phyloP scores from a whole-genome alignment of 35 echinoderm and acorn worm species.

The Strongylocentrotus purpuratus region DNA sequence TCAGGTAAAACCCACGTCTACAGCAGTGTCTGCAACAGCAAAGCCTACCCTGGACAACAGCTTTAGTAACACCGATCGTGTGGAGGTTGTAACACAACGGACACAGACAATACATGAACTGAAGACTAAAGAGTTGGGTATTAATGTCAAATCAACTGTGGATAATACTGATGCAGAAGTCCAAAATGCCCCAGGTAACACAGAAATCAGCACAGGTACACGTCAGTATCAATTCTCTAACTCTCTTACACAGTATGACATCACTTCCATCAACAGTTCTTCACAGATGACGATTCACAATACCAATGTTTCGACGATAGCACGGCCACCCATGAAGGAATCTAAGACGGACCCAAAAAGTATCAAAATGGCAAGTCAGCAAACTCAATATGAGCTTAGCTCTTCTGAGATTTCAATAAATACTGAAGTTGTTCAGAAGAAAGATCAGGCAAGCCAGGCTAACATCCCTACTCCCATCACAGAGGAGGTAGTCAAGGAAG shows the following conservation, averaged over 20 bases:
- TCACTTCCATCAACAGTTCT: background rate
- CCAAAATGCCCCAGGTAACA: background rate
- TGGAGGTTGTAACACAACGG: background rate
- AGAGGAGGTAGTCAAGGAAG: background rate
- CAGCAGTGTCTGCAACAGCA: background rate
- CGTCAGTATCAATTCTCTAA: background rate
- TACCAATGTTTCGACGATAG: background rate
- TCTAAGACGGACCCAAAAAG: background rate
- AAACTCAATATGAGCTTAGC: constrained; percentile 2
- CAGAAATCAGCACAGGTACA: background rate
- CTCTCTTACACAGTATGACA: background rate
- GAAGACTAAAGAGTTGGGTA: background rate
- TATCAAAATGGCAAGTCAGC: background rate
- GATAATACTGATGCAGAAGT: constrained; percentile 4
- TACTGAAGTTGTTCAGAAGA: constrained; percentile 12
- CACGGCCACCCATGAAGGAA: background rate
- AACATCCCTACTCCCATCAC: background rate
- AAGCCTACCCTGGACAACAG: background rate
- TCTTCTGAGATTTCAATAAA: constrained; percentile 22
- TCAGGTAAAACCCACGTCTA: constrained; percentile 18
- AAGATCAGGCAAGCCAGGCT: constrained; percentile 14
- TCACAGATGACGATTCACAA: constrained; percentile 23
- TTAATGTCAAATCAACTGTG: too few relatives aligned
- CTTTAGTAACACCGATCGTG: background rate
- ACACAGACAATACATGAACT: background rate